phyloP scores from a whole-genome alignment of 1,140 invertebrate species.

The Hydropsyche tenuis region DNA sequence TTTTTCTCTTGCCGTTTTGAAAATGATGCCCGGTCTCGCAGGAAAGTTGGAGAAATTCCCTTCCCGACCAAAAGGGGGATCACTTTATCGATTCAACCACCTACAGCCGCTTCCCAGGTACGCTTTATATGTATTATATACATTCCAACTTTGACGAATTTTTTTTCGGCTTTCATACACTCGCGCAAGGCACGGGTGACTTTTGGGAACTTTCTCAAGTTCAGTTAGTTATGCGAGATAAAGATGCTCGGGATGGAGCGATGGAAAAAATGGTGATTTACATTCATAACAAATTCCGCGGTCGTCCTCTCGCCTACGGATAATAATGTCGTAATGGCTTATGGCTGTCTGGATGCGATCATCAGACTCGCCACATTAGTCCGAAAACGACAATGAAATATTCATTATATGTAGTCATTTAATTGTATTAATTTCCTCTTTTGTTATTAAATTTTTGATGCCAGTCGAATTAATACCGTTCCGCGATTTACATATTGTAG shows the following conservation, averaged over 20 bases:
- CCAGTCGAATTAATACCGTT: no score
- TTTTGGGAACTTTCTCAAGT: not conserved
- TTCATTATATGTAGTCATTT: no score
- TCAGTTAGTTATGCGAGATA: not conserved
- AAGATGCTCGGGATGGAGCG: no score
- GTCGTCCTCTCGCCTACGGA: not conserved
- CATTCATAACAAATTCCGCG: conserved; percentile 15
- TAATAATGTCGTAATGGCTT: conserved; percentile 15
- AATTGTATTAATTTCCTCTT: no score
- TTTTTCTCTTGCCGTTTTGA: not conserved
- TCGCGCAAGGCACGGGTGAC: not conserved
- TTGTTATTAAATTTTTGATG: no score
- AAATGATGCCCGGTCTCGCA: conserved; percentile 14
- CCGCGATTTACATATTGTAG: no score
- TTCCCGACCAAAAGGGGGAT: conserved; percentile 3
- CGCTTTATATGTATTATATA: not conserved
- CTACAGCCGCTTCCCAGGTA: not conserved
- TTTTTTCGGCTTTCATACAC: conserved; percentile 1
- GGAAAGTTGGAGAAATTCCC: conserved; percentile 22
- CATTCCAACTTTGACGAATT: conserved; percentile 20
- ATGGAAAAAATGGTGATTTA: no score
- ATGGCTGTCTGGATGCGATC: not conserved
- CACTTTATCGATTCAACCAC: not conserved
- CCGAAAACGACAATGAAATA: no score
- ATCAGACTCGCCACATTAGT: no score